These are phyloP conservation scores for Cephalopterus ornatus DNA, from an alignment of 2,113 vertebrate species.

Conservation along the genomic window DNA sequence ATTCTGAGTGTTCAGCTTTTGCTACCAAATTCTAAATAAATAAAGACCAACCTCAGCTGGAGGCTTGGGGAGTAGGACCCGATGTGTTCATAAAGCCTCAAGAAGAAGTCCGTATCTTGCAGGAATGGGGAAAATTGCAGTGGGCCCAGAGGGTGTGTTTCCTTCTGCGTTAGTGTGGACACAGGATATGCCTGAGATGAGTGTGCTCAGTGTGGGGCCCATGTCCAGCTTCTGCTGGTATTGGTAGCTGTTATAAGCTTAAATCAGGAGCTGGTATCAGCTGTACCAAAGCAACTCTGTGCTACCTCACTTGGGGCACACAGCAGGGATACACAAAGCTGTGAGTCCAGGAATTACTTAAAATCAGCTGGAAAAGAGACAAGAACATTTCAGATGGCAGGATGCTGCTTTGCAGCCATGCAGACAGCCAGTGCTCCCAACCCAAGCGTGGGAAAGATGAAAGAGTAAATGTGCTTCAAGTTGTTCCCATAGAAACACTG, in stretches of 20 bases:
- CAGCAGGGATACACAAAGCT: fast-evolving
- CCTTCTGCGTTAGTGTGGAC: background rate
- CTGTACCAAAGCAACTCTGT: background rate
- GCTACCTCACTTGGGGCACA: background rate
- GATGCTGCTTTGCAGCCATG: background rate
- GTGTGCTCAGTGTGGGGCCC: fast-evolving
- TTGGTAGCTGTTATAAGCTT: background rate
- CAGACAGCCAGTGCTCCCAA: background rate
- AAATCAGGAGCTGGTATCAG: background rate
- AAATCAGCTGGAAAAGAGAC: background rate
- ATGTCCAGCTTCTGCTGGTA: background rate
- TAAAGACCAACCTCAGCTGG: background rate
- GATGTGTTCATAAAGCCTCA: background rate
- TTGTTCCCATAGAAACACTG: background rate
- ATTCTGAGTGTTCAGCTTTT: background rate
- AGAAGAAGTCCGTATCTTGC: background rate
- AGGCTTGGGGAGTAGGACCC: background rate
- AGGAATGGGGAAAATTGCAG: background rate
- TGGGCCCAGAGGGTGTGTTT: background rate
- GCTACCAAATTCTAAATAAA: background rate
- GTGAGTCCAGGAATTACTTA: too few relatives aligned
- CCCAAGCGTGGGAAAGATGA: background rate
- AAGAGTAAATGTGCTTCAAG: background rate
- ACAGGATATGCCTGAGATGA: background rate
- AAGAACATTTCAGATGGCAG: background rate